These are phyloP conservation scores for Nannoperca australis DNA, from an alignment of 2,797 vertebrate species.

Conservation along the genomic window DNA sequence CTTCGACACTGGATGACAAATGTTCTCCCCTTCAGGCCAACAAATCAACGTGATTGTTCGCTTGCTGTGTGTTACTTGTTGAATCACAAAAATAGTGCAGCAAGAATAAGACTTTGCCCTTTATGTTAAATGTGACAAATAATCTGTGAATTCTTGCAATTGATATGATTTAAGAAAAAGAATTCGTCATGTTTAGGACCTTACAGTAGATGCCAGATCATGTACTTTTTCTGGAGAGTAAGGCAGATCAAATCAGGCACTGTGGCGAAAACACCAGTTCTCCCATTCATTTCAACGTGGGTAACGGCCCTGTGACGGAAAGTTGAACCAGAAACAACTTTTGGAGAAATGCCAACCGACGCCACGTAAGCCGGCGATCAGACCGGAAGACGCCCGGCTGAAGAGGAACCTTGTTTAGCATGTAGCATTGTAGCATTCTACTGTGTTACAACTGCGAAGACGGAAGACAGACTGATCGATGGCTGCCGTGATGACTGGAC, in stretches of 20 bases:
- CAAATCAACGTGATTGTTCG: constrained; percentile 2
- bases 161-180: neutral
- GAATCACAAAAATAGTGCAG: neutral
- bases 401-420: too few relatives aligned
- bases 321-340: too few relatives aligned
- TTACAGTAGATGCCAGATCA: neutral
- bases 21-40: constrained; percentile 41
- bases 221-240: neutral
- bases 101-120: neutral
- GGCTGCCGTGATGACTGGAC: too few relatives aligned
- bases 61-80: neutral
- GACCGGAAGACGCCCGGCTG: too few relatives aligned
- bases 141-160: neutral
- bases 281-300: too few relatives aligned
- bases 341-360: too few relatives aligned
- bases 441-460: too few relatives aligned
- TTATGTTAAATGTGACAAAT: neutral
- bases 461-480: too few relatives aligned
- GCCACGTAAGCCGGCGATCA: too few relatives aligned
- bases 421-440: too few relatives aligned
- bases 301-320: too few relatives aligned
- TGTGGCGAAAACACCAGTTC: too few relatives aligned
- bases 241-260: neutral
- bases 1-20: constrained; percentile 58
- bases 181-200: neutral